Evolutionary conservation across 1,140 invertebrate genomes (phyloP).

Genomic region (Bombus waltoni): DNA sequence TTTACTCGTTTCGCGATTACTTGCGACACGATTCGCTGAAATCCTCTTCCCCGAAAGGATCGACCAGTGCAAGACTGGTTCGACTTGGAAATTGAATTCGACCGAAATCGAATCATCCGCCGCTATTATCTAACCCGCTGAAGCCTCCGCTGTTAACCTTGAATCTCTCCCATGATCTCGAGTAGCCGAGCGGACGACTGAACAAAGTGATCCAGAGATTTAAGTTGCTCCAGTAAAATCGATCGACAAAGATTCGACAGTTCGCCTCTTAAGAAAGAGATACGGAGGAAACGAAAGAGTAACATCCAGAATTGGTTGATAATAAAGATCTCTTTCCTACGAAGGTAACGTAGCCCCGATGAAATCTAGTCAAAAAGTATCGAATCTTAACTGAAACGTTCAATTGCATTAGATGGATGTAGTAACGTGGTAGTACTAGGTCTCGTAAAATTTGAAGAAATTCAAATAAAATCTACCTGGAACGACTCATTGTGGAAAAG

Average conservation of each 20-base stretch:
- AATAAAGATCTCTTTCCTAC: too few relatives aligned
- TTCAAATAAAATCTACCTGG: neutral
- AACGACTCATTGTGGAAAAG: too few relatives aligned
- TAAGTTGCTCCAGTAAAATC: neutral
- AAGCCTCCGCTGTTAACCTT: conserved; percentile 3
- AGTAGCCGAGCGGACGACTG: neutral
- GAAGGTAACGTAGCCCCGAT: too few relatives aligned
- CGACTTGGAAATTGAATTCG: neutral
- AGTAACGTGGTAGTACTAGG: neutral
- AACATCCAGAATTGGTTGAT: too few relatives aligned
- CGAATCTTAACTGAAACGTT: too few relatives aligned
- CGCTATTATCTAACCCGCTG: conserved; percentile 5
- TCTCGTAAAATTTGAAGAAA: neutral
- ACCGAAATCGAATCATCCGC: neutral
- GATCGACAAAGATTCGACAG: neutral
- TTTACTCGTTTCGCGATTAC: neutral
- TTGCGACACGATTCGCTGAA: conserved; percentile 7
- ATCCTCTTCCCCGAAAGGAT: neutral
- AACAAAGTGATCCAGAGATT: neutral
- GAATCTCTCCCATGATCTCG: neutral
- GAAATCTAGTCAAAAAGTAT: too few relatives aligned
- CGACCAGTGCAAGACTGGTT: conserved; percentile 3
- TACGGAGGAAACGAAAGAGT: too few relatives aligned
- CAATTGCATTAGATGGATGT: too few relatives aligned
- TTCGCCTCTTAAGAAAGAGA: too few relatives aligned